Evolutionary conservation across 37 sponge, comb jelly and placozoan species (phyloP).

Genomic region (Halisarca cf. caerulea): DNA sequence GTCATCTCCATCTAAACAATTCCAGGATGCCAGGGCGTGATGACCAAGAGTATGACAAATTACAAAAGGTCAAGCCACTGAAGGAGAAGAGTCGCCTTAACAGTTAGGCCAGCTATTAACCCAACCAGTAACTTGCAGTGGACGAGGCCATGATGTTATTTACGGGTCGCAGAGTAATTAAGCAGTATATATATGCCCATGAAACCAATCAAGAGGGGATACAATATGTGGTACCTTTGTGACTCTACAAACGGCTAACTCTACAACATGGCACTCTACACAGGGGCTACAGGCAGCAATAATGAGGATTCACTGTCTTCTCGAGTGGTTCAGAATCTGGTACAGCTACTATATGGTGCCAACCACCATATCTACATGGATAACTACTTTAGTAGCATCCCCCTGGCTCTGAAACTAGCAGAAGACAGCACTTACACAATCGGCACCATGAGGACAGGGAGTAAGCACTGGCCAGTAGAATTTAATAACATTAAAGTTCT

Average conservation of each 20-base stretch:
- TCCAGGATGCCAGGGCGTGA: not conserved
- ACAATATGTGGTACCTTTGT: not conserved
- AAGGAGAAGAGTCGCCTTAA: not conserved
- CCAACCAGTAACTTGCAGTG: not conserved
- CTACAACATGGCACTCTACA: no score
- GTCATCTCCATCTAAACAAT: not conserved
- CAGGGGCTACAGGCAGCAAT: no score
- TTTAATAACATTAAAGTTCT: no score
- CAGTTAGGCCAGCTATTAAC: not conserved
- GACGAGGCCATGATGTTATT: not conserved
- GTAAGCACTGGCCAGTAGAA: no score
- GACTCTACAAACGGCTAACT: not conserved
- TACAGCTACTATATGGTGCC: no score
- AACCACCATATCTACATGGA: no score
- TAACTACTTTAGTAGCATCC: no score
- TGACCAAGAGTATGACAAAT: not conserved
- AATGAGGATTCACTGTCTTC: no score
- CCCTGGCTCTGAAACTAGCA: no score
- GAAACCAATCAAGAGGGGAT: not conserved
- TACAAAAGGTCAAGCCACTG: not conserved
- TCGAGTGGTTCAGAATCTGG: no score
- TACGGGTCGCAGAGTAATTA: not conserved
- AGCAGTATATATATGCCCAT: not conserved
- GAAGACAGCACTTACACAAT: no score
- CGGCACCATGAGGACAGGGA: no score